Percentiles rank a stretch among this genome's conserved stretches.
These are phyloP conservation scores for Slavum lentiscoides DNA, from an alignment of 2,888 invertebrate genomes.

Conservation along the genomic window DNA sequence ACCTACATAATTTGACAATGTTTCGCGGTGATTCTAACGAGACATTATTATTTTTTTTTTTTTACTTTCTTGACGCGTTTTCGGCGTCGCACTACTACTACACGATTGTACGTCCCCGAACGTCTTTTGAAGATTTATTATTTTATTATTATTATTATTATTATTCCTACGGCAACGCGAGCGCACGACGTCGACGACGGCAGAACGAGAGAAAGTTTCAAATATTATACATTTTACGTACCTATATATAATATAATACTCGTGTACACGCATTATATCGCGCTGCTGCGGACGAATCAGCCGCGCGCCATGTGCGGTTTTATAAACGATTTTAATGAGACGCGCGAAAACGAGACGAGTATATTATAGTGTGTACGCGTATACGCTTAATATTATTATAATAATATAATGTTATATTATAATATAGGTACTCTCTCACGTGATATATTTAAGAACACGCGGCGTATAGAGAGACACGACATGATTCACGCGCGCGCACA, in stretches of 20 bases:
- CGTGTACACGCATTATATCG: neutral
- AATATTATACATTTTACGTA: neutral
- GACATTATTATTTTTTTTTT: no score
- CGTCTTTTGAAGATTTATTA: conserved; percentile 17
- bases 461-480: conserved; percentile 5
- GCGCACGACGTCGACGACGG: no score
- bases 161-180: conserved; percentile 44
- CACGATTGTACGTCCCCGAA: conserved; percentile 9
- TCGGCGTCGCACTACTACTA: neutral
- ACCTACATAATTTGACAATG: no score
- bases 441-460: neutral
- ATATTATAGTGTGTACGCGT: neutral
- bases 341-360: conserved; percentile 6
- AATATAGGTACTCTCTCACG: neutral
- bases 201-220: conserved; percentile 15
- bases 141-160: no score
- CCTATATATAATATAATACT: neutral
- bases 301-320: neutral
- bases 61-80: no score
- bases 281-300: conserved; percentile 14
- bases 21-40: no score
- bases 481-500: no score
- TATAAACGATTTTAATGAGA: conserved; percentile 46
- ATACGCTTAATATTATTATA: neutral
- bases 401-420: no score